Evolutionary conservation across 1,140 invertebrate species (phyloP).

Genomic region (Drosophila pseudoananassae): DNA sequence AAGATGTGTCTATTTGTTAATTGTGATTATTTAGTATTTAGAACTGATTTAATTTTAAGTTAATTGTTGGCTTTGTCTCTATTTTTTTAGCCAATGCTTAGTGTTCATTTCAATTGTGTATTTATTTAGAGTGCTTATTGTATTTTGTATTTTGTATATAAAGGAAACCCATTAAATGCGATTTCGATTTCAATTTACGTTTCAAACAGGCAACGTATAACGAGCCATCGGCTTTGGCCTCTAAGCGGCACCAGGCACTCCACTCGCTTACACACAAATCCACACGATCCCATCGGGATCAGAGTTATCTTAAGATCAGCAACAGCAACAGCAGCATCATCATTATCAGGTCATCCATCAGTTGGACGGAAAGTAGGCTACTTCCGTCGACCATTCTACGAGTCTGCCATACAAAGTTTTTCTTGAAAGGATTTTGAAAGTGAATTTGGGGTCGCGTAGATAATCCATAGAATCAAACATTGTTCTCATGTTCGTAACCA

Average conservation of each 20-base stretch:
- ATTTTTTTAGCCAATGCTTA: slow-evolving; percentile 63
- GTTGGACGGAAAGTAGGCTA: slow-evolving; percentile 8
- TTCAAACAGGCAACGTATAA: slow-evolving; percentile 79
- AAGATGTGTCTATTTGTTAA: slow-evolving; percentile 65
- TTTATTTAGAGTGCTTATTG: slow-evolving; percentile 37
- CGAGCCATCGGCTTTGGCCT: slow-evolving; percentile 75
- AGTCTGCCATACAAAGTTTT: not conserved
- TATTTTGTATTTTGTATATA: slow-evolving; percentile 54
- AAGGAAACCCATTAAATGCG: slow-evolving; percentile 40
- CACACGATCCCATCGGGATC: slow-evolving; percentile 26
- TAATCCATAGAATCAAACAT: slow-evolving; percentile 59
- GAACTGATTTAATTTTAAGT: slow-evolving; percentile 65
- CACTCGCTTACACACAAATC: slow-evolving; percentile 37
- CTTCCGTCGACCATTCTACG: slow-evolving; percentile 9
- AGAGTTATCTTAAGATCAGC: slow-evolving; percentile 44
- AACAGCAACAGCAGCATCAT: not conserved
- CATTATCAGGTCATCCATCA: slow-evolving; percentile 23
- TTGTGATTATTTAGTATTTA: slow-evolving; percentile 79
- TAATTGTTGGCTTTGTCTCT: slow-evolving; percentile 23
- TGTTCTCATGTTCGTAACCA: slow-evolving; percentile 61
- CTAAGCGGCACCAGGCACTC: slow-evolving; percentile 41
- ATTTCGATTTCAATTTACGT: slow-evolving; percentile 29
- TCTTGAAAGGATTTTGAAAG: too few relatives aligned
- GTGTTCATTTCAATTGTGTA: slow-evolving; percentile 27
- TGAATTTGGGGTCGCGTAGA: not conserved